A percentile compares a stretch with the other conserved stretches of the same genome.
These are phyloP conservation scores for Chymomyza costata DNA, from an alignment of 1,140 invertebrate species.

Conservation along the genomic window DNA sequence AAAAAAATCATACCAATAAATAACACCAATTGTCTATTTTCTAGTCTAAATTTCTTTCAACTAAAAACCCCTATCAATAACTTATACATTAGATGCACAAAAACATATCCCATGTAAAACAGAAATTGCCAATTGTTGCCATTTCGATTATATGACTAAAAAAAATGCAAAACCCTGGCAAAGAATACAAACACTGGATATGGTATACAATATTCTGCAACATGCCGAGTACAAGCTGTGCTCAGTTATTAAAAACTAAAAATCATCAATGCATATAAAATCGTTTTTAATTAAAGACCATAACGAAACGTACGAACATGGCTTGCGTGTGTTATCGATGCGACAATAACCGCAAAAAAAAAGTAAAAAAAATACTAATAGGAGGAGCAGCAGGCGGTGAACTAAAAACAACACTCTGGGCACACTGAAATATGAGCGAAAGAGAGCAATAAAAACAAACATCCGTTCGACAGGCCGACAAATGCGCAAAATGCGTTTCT, in stretches of 20 bases:
- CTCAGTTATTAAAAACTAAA: slow-evolving; percentile 29
- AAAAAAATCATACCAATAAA: no score
- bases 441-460: neutral
- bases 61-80: no score
- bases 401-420: slow-evolving; percentile 35
- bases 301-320: neutral
- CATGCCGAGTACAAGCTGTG: neutral
- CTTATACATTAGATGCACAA: no score
- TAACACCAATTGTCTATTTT: no score
- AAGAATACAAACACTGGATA: no score
- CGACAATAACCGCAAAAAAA: slow-evolving; percentile 8
- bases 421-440: slow-evolving; percentile 17
- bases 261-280: slow-evolving; percentile 28
- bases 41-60: no score
- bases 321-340: slow-evolving; percentile 25
- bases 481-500: slow-evolving; percentile 58
- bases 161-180: neutral
- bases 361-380: slow-evolving; percentile 1
- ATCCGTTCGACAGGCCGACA: slow-evolving; percentile 27
- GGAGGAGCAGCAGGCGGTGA: slow-evolving; percentile 14
- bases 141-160: slow-evolving; percentile 12
- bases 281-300: slow-evolving; percentile 39
- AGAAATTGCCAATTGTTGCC: neutral
- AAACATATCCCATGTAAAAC: no score
- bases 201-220: no score